Evolutionary conservation across 2,797 vertebrate species (phyloP).

Genomic region (Tapirus indicus): DNA sequence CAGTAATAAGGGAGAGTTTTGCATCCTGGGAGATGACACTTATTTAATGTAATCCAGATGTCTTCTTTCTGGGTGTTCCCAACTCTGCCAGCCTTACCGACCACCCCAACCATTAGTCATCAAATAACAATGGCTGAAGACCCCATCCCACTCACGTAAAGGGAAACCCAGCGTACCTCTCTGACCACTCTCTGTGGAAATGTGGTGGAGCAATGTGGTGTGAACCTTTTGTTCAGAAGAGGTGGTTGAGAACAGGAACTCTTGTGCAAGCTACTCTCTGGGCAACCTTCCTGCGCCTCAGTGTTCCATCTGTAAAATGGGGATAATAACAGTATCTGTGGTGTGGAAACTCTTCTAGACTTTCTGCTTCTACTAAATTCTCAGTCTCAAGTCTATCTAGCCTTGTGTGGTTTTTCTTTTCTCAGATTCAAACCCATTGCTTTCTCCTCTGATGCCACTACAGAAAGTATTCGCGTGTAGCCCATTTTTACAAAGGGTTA

Average conservation of each 20-base stretch:
- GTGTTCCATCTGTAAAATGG: no score
- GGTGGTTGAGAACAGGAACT: no score
- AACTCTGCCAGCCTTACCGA: neutral
- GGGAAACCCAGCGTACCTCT: neutral
- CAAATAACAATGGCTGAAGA: neutral
- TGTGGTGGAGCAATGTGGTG: neutral
- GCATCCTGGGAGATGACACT: neutral
- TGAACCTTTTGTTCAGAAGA: no score
- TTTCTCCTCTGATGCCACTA: neutral
- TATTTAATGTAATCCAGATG: conserved; percentile 20
- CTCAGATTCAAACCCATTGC: neutral
- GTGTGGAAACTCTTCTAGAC: neutral
- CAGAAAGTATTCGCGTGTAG: neutral
- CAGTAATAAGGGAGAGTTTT: conserved; percentile 40
- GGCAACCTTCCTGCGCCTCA: no score
- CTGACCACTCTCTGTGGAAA: neutral
- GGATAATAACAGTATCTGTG: no score
- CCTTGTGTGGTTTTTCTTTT: neutral
- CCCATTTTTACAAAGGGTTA: neutral
- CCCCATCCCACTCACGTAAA: neutral
- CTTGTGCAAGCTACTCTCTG: no score
- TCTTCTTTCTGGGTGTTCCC: conserved; percentile 20
- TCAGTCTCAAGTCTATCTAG: neutral
- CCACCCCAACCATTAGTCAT: neutral
- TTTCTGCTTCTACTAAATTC: neutral